A percentile compares a stretch with the other conserved stretches of the same genome.
phyloP scores from a whole-genome alignment of 2,797 vertebrate genomes.

The Coracias cyanogaster region DNA sequence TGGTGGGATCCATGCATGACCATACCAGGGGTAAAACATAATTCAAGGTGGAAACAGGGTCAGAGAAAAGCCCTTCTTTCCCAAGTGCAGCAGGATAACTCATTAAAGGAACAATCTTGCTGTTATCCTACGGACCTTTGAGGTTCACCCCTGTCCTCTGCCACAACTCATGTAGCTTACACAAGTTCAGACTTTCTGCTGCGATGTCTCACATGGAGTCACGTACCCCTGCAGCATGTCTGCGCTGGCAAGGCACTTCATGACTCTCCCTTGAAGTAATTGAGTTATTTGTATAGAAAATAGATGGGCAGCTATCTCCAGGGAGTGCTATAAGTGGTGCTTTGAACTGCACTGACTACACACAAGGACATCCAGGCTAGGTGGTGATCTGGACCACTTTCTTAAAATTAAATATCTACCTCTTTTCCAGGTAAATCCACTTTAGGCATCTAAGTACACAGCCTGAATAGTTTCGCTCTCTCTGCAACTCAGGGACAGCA shows the following conservation, averaged over 20 bases:
- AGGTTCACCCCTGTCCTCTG: neutral
- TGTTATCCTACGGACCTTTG: neutral
- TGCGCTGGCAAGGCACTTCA: neutral
- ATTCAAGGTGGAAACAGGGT: neutral
- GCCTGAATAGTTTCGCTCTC: neutral
- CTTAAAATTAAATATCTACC: neutral
- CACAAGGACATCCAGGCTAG: neutral
- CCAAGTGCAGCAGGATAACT: neutral
- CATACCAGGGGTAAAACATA: neutral
- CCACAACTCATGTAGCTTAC: fast-evolving
- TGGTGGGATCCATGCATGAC: neutral
- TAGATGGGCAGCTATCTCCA: neutral
- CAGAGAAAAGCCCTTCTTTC: neutral
- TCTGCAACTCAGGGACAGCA: neutral
- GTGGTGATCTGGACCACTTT: neutral
- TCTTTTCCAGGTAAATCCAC: neutral
- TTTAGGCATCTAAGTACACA: neutral
- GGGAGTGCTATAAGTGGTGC: neutral
- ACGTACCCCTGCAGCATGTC: fast-evolving
- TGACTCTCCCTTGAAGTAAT: neutral
- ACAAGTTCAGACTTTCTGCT: neutral
- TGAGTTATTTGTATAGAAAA: neutral
- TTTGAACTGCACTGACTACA: neutral
- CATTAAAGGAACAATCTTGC: neutral
- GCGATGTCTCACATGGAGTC: fast-evolving